Conservation (phyloP, 2,888 invertebrate genomes). For the Sminthurinus aureus region DNA sequence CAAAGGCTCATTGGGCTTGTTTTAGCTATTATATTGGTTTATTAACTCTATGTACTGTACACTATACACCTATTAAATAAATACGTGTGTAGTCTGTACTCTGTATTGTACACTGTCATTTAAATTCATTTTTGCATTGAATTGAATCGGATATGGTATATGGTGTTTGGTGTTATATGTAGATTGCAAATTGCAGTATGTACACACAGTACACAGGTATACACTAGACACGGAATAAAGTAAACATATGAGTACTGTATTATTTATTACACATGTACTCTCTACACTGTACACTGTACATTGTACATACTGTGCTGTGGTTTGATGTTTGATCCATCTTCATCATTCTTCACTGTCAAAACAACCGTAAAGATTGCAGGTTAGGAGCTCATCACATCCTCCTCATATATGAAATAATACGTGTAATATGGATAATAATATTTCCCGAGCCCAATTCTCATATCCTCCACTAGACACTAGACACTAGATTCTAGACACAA, state of each 20-base stretch:
- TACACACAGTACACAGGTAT: too few species aligned
- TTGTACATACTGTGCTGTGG: too few species aligned
- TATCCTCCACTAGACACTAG: neutral
- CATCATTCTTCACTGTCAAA: constrained; percentile 35
- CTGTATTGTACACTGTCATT: neutral
- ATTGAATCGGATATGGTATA: neutral
- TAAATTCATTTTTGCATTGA: neutral
- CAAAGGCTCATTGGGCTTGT: too few species aligned
- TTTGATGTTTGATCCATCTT: neutral
- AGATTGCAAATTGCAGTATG: too few species aligned
- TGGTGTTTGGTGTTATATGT: too few species aligned
- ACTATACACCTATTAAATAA: too few species aligned
- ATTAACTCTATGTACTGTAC: too few species aligned
- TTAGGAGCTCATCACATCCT: constrained; percentile 28
- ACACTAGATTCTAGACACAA: neutral
- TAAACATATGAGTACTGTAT: neutral
- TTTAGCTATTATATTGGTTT: too few species aligned
- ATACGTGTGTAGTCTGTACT: too few species aligned
- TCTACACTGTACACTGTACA: neutral
- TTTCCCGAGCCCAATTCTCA: neutral
- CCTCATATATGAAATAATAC: neutral
- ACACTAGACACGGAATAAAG: neutral
- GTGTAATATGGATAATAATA: neutral
- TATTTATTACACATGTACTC: too few species aligned
- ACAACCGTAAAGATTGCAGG: constrained; percentile 44